Conservation (phyloP, 2,888 invertebrate species). For the Acleris cristana region DNA sequence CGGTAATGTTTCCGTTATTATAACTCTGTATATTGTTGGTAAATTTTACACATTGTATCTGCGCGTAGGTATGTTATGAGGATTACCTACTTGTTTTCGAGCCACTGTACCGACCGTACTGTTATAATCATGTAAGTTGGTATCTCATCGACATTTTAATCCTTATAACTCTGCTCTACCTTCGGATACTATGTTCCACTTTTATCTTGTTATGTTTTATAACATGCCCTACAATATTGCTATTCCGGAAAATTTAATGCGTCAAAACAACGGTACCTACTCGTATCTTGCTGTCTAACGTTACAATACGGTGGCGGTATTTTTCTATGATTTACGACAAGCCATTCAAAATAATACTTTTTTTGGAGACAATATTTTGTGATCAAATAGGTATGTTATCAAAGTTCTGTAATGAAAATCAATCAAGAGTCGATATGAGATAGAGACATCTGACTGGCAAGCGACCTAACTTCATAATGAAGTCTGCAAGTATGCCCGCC, state of each 20-base stretch:
- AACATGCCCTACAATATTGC: conserved; percentile 11
- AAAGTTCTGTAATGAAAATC: background rate
- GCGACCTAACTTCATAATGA: conserved; percentile 45
- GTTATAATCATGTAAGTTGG: too few species aligned
- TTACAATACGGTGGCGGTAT: conserved; percentile 8
- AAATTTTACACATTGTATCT: background rate
- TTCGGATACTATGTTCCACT: conserved; percentile 1
- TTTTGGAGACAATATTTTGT: background rate
- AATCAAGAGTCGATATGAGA: background rate
- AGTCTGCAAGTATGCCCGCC: conserved; percentile 48
- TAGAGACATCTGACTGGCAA: conserved; percentile 13
- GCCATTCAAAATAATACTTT: background rate
- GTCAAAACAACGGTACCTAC: conserved; percentile 8
- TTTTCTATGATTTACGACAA: background rate
- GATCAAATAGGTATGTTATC: background rate
- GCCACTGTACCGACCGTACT: too few species aligned
- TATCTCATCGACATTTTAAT: background rate
- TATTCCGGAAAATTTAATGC: conserved; percentile 3
- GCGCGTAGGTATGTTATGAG: background rate
- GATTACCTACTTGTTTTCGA: too few species aligned
- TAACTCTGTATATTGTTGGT: conserved; percentile 12
- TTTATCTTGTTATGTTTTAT: background rate
- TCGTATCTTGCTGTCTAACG: conserved; percentile 5
- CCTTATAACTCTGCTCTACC: background rate
- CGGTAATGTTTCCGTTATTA: conserved; percentile 22